Evolutionary conservation across 2,888 invertebrate genomes (phyloP), one percentile per base, ranked within the genome.

Genomic region (Ditylenchus weischeri): DNA sequence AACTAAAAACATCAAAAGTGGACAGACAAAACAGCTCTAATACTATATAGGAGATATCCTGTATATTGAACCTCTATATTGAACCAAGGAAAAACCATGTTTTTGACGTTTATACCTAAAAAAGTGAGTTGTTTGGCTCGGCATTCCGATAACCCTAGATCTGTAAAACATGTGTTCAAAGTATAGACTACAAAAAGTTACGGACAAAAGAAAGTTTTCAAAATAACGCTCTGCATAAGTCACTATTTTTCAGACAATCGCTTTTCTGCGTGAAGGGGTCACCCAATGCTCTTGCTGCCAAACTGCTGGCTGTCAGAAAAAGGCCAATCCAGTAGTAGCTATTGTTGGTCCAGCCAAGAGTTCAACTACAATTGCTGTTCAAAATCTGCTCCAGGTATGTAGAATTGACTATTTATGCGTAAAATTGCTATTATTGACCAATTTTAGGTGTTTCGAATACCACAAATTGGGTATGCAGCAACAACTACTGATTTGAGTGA

Each of bases 401-500:
- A 13, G 3, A 13, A 13, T 10, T 43, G 43, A 43, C 8, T 13
- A 38, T 13, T 8, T 6, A 6, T 54, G 15, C 13, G 50, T 19
- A 6, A 50, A 50, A 29, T 29, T 29, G 29, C 2, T 29, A 29
- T 5, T 29, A 29, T 29, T 5, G 3, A 29, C 29, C 29, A 29
- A 64, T 6, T 62, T 4, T 54, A 36, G 18, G 57, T 38, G 48
- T 64, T 76, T 38, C 68, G 69, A n/a, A 68, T 68, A 10, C 69
- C 69, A 5, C 69, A 79, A 85, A 88, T 90, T 69, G 89, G 89
- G 35, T 90, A 90, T 84, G 90, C 90, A 35, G 89, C 90, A 58
- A 90, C 90, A 47, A 88, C 89, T 35, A 87, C 88, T 75, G 90
- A 90, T 83, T 86, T 90, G 62, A 89, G 89, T 72, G 89, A 90